Conservation (phyloP, 53 echinoderm and acorn worm species). For the Holothuria scabra region DNA sequence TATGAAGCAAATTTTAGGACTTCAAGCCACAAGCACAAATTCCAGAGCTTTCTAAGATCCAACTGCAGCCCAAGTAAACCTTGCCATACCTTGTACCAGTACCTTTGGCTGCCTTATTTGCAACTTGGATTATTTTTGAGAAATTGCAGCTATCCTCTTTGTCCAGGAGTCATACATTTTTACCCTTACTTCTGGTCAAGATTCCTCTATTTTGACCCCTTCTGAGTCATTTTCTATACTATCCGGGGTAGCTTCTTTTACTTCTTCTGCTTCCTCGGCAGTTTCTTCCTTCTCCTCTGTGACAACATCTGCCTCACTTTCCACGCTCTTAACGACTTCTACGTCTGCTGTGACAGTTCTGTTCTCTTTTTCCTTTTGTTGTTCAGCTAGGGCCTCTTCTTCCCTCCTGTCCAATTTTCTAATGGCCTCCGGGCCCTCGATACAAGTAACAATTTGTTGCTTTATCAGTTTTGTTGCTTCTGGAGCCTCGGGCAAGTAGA, state of each 20-base stretch:
- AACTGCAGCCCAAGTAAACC: no score
- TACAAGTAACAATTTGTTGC: constrained; percentile 73
- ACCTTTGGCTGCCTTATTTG: no score
- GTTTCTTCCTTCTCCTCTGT: constrained; percentile 16
- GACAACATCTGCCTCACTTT: background rate
- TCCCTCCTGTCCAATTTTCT: constrained; percentile 32
- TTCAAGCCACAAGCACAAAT: no score
- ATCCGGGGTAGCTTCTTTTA: constrained; percentile 27
- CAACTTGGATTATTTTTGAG: no score
- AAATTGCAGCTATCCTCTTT: constrained; percentile 16
- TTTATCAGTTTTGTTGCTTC: constrained; percentile 94
- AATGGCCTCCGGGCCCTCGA: constrained; percentile 60
- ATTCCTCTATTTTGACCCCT: constrained; percentile 25
- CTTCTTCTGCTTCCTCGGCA: constrained; percentile 11
- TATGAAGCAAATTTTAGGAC: no score
- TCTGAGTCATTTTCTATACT: constrained; percentile 39
- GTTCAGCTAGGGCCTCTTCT: constrained; percentile 20
- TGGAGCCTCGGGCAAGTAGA: constrained; percentile 86
- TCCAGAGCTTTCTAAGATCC: no score
- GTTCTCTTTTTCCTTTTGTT: background rate
- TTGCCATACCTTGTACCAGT: no score
- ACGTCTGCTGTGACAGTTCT: background rate
- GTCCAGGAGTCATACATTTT: no score
- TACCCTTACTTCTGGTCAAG: background rate
- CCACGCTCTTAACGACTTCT: background rate